Base-by-base conservation (phyloP, 2,797 vertebrate genomes). In the Tokudaia muenninki region DNA sequence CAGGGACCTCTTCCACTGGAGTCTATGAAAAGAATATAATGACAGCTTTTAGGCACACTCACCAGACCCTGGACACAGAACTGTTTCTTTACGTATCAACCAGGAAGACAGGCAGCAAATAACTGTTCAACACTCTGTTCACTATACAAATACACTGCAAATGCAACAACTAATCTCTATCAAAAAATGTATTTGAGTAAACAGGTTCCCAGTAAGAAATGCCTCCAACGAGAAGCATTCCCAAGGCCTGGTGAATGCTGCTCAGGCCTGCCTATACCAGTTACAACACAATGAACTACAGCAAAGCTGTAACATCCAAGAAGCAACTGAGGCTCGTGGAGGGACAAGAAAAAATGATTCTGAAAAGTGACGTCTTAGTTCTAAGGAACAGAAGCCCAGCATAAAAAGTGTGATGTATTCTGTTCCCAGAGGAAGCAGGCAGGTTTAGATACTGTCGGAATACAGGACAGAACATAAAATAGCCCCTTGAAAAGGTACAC, bases 1-100 rank as follows among this genome's bases (percentile, higher is more conserved):
- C 98, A 5, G 99, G 99, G 22, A 99, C 99, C 52, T 99, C 99
- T 98, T 99, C 99, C 26, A 99, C 99, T 0, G 99, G 99, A 0
- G 99, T 99, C 99, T 99, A 97, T 22, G 82, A 65, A 84, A 81
- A 47, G 89, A 90, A 29, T 87, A 2, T 37, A 92, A 72, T 4
- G 41, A 31, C 70, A 90, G 52, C 70, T 34, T 21, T 84, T 26
- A 94, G 57, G 29, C 37, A 47, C 8, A 6, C 34, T 41, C 14
- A 11, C 7, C 3, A 17, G 5, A 74, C 11, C 37, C 22, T 24
- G 1, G 3, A 59, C 41, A 57, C 37, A 50, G 17, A 95, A 89
- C 34, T 94, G 41, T 77, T 82, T 79, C 67, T 57, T 19, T 8
- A 93, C 52, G 26, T 7, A 77, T 55, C 50, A 44, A 72, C 83